Evolutionary conservation across 2,113 vertebrate species (phyloP).

Genomic region (Chloroceryle aenea): DNA sequence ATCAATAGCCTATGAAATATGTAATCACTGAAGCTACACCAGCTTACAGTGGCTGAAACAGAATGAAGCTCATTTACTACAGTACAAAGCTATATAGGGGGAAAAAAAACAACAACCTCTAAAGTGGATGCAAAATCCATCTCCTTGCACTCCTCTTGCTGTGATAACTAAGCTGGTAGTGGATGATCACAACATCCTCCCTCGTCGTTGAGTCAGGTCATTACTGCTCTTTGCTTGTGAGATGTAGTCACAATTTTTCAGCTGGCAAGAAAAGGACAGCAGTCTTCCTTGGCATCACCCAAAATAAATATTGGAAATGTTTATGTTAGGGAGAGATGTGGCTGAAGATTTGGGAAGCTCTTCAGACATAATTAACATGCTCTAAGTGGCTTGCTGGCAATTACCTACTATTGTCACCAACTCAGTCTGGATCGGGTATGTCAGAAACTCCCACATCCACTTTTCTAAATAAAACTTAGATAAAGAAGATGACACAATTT

Average conservation of each 20-base stretch:
- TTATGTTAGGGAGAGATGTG: background rate
- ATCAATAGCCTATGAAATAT: constrained; percentile 8
- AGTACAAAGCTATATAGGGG: background rate
- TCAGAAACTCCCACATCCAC: constrained; percentile 14
- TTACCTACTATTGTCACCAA: constrained; percentile 1
- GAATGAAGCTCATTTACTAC: background rate
- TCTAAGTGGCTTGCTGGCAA: constrained; percentile 42
- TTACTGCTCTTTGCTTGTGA: background rate
- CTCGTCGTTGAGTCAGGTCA: accelerated
- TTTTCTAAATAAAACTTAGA: constrained; percentile 35
- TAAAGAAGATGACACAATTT: background rate
- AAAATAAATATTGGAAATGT: constrained; percentile 32
- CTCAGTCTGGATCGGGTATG: background rate
- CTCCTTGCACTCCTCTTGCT: background rate
- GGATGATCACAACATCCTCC: background rate
- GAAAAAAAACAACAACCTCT: background rate
- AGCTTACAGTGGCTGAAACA: background rate
- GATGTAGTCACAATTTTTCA: background rate
- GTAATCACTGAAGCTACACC: background rate
- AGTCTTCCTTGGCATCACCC: background rate
- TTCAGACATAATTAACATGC: constrained; percentile 22
- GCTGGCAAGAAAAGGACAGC: background rate
- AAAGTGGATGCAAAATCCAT: background rate
- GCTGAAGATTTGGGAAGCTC: constrained; percentile 22
- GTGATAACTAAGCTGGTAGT: background rate